Evolutionary conservation across 2,888 invertebrate species (phyloP), one percentile per base, ranked within the genome.

Genomic region (Malacosoma neustria): DNA sequence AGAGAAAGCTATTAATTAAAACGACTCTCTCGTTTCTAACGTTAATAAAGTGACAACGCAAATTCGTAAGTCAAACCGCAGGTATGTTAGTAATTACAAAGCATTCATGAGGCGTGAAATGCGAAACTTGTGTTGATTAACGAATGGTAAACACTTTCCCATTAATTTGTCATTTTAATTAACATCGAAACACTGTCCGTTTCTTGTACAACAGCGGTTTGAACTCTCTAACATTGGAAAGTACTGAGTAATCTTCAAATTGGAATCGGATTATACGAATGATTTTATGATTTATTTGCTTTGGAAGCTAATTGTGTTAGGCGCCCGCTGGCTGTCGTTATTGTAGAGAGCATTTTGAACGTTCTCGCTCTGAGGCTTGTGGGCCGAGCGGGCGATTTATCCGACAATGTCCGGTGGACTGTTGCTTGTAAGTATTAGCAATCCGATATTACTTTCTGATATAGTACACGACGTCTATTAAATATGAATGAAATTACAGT

Each of bases 1-100:
- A 58, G 70, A 70, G 77, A 77, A 77, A 80, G 77, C 62, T 59
- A 61, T 66, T 73, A 75, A 80, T 79, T 81, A 77, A 73, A 74
- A 72, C 57, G 51, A 51, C 67, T 74, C 68, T 74, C 67, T 63
- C 61, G 70, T 72, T 72, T 66, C 64, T 71, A 63, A 66, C 58
- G 58, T 61, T 55, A 55, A 57, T 61, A 64, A 71, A 68, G 69
- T 79, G 79, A 81, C 79, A 74, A 60, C 65, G 79, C 73, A 65
- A 74, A 75, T 71, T 71, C 43, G 64, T 64, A 56, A 64, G 57
- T 45, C 46, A 47, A 32, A 40, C 46, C 54, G 52, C 53, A 57
- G 56, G 56, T 58, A 54, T 62, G 61, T 70, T 53, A 57, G 60
- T 74, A 79, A 76, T 80, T 75, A 77, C 70, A 68, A 68, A 64